Percentiles rank a stretch among this genome's conserved stretches.
These are phyloP conservation scores for Gymnobelideus leadbeateri DNA, from an alignment of 2,113 vertebrate genomes.

Conservation along the genomic window DNA sequence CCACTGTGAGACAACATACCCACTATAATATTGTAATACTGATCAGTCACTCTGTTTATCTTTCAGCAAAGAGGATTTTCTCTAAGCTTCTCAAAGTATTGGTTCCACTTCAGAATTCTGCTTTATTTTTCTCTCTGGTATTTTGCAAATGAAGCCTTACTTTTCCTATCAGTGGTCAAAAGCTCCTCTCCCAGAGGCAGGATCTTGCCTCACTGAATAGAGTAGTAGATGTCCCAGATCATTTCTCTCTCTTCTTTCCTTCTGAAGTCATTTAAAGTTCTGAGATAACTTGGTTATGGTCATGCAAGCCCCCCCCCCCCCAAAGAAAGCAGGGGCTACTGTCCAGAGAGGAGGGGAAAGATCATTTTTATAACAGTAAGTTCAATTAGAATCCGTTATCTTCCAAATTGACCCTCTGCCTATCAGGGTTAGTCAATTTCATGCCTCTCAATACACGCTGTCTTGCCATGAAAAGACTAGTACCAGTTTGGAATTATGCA, in stretches of 20 bases:
- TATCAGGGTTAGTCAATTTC: constrained; percentile 69
- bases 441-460: constrained; percentile 65
- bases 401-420: constrained; percentile 34
- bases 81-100: neutral
- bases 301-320: neutral
- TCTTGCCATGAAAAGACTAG: constrained; percentile 77
- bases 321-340: neutral
- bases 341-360: neutral
- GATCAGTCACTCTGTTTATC: neutral
- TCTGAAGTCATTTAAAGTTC: constrained; percentile 53
- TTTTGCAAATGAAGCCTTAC: neutral
- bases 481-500: neutral
- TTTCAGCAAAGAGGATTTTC: neutral
- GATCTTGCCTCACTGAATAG: constrained; percentile 11
- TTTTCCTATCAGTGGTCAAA: neutral
- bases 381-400: constrained; percentile 67
- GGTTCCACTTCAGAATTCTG: rapidly evolving
- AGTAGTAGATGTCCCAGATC: constrained; percentile 12
- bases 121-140: neutral
- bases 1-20: neutral
- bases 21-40: neutral
- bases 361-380: constrained; percentile 44
- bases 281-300: neutral
- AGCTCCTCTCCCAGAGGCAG: neutral
- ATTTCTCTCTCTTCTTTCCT: neutral